These are phyloP conservation scores for Eulemur rubriventer DNA, from an alignment of 2,797 vertebrate genomes.

Conservation along the genomic window DNA sequence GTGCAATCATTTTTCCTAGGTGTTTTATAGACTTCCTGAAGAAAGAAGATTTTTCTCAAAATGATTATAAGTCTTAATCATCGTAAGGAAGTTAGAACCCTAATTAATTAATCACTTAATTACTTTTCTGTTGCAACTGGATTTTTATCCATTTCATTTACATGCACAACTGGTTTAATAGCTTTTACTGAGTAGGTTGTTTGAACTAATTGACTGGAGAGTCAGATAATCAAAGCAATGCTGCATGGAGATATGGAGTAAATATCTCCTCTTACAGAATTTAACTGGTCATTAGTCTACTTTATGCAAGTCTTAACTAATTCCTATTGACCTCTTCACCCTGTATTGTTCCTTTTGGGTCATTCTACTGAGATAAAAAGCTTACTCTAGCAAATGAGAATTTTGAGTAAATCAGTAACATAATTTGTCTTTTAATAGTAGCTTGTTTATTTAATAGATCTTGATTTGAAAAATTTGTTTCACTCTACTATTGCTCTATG, in stretches of 20 bases:
- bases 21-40: background rate
- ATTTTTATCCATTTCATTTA: slow-evolving; percentile 65
- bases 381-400: background rate
- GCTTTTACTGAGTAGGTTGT: slow-evolving; percentile 55
- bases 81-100: background rate
- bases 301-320: slow-evolving; percentile 54
- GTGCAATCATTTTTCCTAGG: background rate
- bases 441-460: background rate
- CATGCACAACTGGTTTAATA: slow-evolving; percentile 61
- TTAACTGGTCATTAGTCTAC: slow-evolving; percentile 49
- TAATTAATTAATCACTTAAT: slow-evolving; percentile 71
- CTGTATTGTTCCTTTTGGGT: background rate
- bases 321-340: slow-evolving; percentile 3
- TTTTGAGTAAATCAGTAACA: background rate
- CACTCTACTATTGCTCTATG: background rate
- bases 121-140: slow-evolving; percentile 55
- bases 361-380: background rate
- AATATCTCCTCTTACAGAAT: slow-evolving; percentile 46
- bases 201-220: slow-evolving; percentile 58
- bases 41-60: slow-evolving; percentile 10
- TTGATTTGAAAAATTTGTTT: background rate
- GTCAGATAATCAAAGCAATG: slow-evolving; percentile 56
- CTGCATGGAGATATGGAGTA: slow-evolving; percentile 41
- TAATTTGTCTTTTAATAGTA: background rate
- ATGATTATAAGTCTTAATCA: slow-evolving; percentile 30